These are phyloP conservation scores for Oegoconia quadripuncta DNA, from an alignment of 2,888 invertebrate genomes.

Conservation along the genomic window DNA sequence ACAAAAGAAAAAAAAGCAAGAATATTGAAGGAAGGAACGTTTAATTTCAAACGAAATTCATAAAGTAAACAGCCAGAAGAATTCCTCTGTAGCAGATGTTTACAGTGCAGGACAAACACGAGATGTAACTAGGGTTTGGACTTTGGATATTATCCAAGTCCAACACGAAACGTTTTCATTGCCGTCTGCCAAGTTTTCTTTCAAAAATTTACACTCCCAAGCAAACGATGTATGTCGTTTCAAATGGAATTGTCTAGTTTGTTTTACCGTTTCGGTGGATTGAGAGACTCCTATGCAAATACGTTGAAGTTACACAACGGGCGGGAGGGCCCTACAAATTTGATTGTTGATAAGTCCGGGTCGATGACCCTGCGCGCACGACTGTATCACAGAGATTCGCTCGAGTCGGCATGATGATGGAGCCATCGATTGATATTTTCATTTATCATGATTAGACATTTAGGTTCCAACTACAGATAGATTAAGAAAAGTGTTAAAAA, in stretches of 20 bases:
- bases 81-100: slow-evolving; percentile 46
- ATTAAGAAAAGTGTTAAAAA: too few relatives aligned
- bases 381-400: slow-evolving; percentile 55
- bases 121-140: slow-evolving; percentile 33
- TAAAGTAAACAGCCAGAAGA: slow-evolving; percentile 39
- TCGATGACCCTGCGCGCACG: slow-evolving; percentile 66
- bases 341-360: slow-evolving; percentile 69
- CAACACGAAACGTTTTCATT: slow-evolving; percentile 26
- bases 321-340: slow-evolving; percentile 50
- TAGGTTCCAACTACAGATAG: too few relatives aligned
- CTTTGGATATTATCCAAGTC: slow-evolving; percentile 46
- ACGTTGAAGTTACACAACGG: slow-evolving; percentile 32
- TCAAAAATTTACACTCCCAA: slow-evolving; percentile 30
- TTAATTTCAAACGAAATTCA: slow-evolving; percentile 16
- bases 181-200: slow-evolving; percentile 25
- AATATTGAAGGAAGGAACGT: neutral
- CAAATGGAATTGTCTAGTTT: slow-evolving; percentile 29
- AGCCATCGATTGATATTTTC: slow-evolving; percentile 4
- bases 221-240: slow-evolving; percentile 29
- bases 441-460: neutral
- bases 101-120: slow-evolving; percentile 46
- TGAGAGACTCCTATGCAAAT: slow-evolving; percentile 51
- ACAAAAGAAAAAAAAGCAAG: too few relatives aligned
- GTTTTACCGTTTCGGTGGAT: slow-evolving; percentile 33
- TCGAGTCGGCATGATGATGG: slow-evolving; percentile 51